A percentile compares a stretch with the other conserved stretches of the same genome.
These are phyloP conservation scores for Lycaena phlaeas DNA, from an alignment of 2,888 invertebrate species.

Conservation along the genomic window DNA sequence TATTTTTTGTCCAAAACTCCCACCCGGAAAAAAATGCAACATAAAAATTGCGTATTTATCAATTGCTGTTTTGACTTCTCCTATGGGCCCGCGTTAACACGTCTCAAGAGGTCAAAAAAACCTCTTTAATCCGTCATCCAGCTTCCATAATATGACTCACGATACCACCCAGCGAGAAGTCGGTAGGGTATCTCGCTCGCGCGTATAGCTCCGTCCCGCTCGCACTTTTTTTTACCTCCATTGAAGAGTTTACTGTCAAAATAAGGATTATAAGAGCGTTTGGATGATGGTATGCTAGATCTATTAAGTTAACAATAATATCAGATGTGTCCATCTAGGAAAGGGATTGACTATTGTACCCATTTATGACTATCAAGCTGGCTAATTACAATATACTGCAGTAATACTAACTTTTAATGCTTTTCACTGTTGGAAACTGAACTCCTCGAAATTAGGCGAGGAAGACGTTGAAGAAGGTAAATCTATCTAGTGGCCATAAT, in stretches of 20 bases:
- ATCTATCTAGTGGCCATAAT: no score
- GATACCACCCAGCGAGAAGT: constrained; percentile 54
- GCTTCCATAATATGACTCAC: constrained; percentile 47
- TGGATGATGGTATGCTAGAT: constrained; percentile 44
- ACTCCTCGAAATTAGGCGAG: no score
- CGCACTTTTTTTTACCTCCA: constrained; percentile 48
- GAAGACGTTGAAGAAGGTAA: no score
- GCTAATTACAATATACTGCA: no score
- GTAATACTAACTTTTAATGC: no score
- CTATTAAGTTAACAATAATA: background rate
- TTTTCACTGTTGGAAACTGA: no score
- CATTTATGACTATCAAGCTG: no score
- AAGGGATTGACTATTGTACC: no score
- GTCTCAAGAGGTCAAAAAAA: constrained; percentile 21
- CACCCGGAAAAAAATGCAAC: background rate
- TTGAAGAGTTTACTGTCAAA: constrained; percentile 70
- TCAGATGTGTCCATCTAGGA: no score
- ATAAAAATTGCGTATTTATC: constrained; percentile 4
- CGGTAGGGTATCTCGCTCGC: constrained; percentile 27
- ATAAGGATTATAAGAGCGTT: constrained; percentile 69
- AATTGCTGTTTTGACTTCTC: constrained; percentile 15
- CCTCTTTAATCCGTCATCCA: constrained; percentile 41
- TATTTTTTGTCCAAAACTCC: no score
- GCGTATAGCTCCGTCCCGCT: constrained; percentile 33
- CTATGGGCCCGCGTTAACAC: constrained; percentile 12